Evolutionary conservation across 92 coral and sea anemone species (phyloP).

Genomic region (Actinernus sp.): DNA sequence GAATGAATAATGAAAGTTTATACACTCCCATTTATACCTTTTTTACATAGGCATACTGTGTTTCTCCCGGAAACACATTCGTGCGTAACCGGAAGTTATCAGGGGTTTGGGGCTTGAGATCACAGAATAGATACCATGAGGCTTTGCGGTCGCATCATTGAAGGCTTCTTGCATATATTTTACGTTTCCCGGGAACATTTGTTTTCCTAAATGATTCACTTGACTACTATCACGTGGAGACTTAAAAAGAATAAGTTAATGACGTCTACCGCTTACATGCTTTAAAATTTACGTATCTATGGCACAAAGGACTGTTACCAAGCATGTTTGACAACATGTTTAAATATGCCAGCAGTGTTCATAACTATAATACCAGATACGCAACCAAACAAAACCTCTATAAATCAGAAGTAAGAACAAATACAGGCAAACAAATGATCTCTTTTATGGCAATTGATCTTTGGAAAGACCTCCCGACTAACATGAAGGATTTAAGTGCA

Average conservation of each 20-base stretch:
- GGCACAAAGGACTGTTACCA: constrained; percentile 24
- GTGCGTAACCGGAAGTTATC: constrained; percentile 33
- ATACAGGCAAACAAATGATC: constrained; percentile 50
- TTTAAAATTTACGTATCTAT: constrained; percentile 46
- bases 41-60: constrained; percentile 42
- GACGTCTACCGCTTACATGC: constrained; percentile 41
- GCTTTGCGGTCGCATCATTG: constrained; percentile 45
- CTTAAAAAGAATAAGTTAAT: constrained; percentile 16
- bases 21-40: constrained; percentile 14
- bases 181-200: constrained; percentile 38
- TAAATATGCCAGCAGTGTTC: constrained; percentile 21
- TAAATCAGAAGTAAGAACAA: constrained; percentile 28
- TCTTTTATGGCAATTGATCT: constrained; percentile 36
- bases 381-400: constrained; percentile 10
- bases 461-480: constrained; percentile 44
- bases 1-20: constrained; percentile 5
- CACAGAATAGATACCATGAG: constrained; percentile 54
- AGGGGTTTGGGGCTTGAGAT: constrained; percentile 43
- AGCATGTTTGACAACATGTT: constrained; percentile 13
- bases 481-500: constrained; percentile 26
- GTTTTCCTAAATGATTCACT: constrained; percentile 41
- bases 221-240: constrained; percentile 48
- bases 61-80: constrained; percentile 53
- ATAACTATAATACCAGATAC: constrained; percentile 27
- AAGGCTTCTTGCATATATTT: constrained; percentile 52